phyloP scores from a whole-genome alignment of 1,140 invertebrate species.

The Macrosteles quadrilineatus region DNA sequence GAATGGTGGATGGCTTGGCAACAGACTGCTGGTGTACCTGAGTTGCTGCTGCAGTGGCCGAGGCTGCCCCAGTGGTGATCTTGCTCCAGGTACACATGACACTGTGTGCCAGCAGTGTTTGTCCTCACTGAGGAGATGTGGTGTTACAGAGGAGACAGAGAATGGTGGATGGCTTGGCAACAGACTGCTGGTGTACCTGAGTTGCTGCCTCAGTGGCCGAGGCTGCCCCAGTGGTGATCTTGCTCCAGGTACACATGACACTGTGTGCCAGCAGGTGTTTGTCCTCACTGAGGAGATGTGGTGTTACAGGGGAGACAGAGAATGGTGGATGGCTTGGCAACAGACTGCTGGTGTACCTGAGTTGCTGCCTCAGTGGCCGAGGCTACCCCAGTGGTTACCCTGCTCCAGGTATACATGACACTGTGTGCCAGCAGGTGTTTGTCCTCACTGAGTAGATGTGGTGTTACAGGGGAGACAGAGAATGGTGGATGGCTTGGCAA shows the following conservation, averaged over 20 bases:
- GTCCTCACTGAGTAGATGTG: constrained; percentile 40
- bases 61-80: constrained; percentile 84
- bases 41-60: constrained; percentile 92
- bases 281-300: too few relatives aligned
- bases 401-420: constrained; percentile 60
- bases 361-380: constrained; percentile 89
- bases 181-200: constrained; percentile 88
- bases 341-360: constrained; percentile 91
- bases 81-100: constrained; percentile 63
- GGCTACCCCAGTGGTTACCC: constrained; percentile 88
- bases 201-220: constrained; percentile 89
- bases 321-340: constrained; percentile 67
- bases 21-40: constrained; percentile 88
- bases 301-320: constrained; percentile 50
- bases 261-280: constrained; percentile 73
- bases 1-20: constrained; percentile 63
- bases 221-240: constrained; percentile 88
- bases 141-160: constrained; percentile 50
- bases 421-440: constrained; percentile 75
- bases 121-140: too few relatives aligned
- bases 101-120: constrained; percentile 80
- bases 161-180: constrained; percentile 67
- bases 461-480: constrained; percentile 50
- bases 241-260: constrained; percentile 60
- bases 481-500: constrained; percentile 67